Evolutionary conservation across 2,888 invertebrate genomes (phyloP).

Genomic region (Ditula angustiorana): DNA sequence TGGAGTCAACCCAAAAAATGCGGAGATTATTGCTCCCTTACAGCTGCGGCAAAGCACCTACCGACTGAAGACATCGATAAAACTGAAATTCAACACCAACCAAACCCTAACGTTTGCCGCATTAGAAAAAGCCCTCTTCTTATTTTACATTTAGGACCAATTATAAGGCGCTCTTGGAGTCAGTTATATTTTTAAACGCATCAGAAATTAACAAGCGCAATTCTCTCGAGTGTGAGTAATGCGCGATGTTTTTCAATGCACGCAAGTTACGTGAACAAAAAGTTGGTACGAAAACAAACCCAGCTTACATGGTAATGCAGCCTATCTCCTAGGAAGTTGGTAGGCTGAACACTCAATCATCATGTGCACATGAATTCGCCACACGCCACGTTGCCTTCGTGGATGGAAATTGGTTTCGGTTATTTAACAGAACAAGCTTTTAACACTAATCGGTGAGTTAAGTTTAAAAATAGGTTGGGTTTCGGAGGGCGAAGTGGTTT

Average conservation of each 20-base stretch:
- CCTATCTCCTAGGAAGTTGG: conserved; percentile 28
- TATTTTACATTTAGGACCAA: conserved; percentile 18
- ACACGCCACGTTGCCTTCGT: conserved; percentile 17
- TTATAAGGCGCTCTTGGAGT: not conserved
- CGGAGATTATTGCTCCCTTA: conserved; percentile 30
- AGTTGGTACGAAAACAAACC: conserved; percentile 4
- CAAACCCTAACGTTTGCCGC: conserved; percentile 5
- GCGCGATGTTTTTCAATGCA: not conserved
- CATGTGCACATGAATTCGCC: conserved; percentile 11
- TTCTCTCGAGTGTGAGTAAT: not conserved
- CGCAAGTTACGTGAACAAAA: conserved; percentile 5
- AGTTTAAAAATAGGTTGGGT: not conserved
- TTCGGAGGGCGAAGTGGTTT: not conserved
- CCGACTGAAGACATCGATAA: not conserved
- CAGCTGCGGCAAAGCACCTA: conserved; percentile 5
- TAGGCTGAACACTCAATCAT: not conserved
- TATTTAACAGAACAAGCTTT: conserved; percentile 22
- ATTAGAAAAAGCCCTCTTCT: conserved; percentile 15
- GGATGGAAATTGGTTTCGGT: conserved; percentile 34
- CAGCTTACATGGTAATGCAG: conserved; percentile 13
- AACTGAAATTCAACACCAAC: conserved; percentile 23
- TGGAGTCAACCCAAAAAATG: conserved; percentile 24
- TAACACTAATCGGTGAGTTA: conserved; percentile 2
- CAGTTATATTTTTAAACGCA: not conserved
- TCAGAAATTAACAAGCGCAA: not conserved